These are phyloP conservation scores for Percina caprodes DNA, from an alignment of 2,113 vertebrate species.

Conservation along the genomic window DNA sequence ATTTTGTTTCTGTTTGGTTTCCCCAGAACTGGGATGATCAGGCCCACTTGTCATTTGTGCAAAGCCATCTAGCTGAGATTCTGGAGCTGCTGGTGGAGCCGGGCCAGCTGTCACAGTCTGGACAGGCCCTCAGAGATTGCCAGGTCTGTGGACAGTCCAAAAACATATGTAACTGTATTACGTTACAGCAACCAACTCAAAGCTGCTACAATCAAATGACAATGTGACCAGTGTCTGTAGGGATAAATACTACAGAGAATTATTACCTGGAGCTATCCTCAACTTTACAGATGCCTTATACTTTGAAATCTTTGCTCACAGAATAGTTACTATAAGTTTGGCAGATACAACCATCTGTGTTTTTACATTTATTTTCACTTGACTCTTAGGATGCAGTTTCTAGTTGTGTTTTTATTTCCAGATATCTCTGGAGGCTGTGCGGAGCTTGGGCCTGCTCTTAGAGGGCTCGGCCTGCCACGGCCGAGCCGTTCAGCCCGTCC, in stretches of 20 bases:
- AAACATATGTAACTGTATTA: neutral
- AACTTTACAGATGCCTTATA: no score
- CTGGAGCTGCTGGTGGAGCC: constrained; percentile 93
- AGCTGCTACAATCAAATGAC: neutral
- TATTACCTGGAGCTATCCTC: neutral
- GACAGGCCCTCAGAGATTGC: constrained; percentile 82
- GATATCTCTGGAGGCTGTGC: constrained; percentile 86
- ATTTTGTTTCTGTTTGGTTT: constrained; percentile 12
- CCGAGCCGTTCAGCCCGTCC: constrained; percentile 82
- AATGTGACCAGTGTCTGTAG: neutral
- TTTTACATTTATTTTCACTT: neutral
- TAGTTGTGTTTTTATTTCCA: constrained; percentile 18
- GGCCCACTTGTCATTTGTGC: constrained; percentile 90
- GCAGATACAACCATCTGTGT: neutral
- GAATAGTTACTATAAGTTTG: neutral
- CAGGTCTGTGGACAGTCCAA: constrained; percentile 53
- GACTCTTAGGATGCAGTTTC: neutral
- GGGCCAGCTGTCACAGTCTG: constrained; percentile 86
- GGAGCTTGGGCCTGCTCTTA: constrained; percentile 89
- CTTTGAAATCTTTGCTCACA: neutral
- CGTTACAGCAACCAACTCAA: neutral
- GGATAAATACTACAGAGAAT: neutral
- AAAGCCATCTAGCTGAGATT: constrained; percentile 88
- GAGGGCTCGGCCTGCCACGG: constrained; percentile 86
- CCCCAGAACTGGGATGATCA: constrained; percentile 95